Percentiles rank a stretch among this genome's conserved stretches.
Conservation (phyloP, 2,113 vertebrate species). For the Antigone vipio region DNA sequence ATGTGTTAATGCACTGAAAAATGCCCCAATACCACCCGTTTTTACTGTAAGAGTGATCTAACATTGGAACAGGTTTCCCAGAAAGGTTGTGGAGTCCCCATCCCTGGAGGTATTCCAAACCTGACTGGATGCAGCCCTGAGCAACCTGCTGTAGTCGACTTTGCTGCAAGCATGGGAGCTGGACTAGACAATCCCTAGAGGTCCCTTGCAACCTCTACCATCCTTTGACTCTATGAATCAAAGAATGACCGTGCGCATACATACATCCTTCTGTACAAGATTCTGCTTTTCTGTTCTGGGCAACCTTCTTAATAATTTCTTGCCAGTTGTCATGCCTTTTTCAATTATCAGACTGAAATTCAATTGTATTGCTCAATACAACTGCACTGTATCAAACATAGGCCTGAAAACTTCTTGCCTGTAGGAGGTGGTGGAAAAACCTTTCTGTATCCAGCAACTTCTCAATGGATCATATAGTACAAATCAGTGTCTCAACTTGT, state of each 20-base stretch:
- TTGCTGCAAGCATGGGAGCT: too few species aligned
- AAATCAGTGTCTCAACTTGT: not conserved
- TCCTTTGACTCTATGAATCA: not conserved
- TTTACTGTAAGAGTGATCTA: not conserved
- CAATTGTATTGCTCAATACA: not conserved
- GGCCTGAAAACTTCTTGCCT: not conserved
- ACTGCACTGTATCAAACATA: not conserved
- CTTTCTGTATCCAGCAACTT: not conserved
- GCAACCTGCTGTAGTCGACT: not conserved
- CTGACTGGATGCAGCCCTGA: not conserved
- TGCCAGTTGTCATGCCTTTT: not conserved
- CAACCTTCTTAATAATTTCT: not conserved
- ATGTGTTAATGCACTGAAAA: not conserved
- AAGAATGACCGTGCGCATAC: not conserved
- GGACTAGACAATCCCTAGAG: too few species aligned
- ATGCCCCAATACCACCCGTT: too few species aligned
- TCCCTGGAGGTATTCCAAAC: not conserved
- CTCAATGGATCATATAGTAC: not conserved
- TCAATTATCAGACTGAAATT: not conserved
- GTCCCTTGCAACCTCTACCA: too few species aligned
- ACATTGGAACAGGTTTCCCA: not conserved
- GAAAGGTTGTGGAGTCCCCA: not conserved
- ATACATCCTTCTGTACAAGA: not conserved
- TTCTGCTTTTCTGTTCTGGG: not conserved
- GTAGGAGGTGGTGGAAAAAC: not conserved